Percentiles rank a stretch among this genome's conserved stretches.
These are phyloP conservation scores for Umimayanthus chanpuru DNA, from an alignment of 92 coral and sea anemone genomes.

Conservation along the genomic window DNA sequence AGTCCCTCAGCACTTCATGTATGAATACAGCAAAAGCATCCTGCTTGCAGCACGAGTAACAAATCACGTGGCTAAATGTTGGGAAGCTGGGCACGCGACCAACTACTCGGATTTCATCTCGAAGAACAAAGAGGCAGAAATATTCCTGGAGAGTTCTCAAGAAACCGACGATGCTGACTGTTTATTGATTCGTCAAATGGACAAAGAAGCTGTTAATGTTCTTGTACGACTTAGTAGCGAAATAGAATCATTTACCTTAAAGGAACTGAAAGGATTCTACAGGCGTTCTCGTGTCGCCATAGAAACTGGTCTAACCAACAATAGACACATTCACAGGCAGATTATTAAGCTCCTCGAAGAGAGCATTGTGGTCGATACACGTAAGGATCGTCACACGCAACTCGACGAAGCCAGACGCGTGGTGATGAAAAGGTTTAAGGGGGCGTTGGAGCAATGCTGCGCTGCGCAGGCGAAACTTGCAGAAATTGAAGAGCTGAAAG, in stretches of 20 bases:
- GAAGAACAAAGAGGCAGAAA: neutral
- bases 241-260: constrained; percentile 68
- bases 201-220: constrained; percentile 55
- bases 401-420: constrained; percentile 56
- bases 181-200: constrained; percentile 69
- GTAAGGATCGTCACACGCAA: constrained; percentile 35
- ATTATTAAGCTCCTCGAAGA: constrained; percentile 66
- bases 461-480: constrained; percentile 60
- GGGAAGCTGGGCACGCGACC: neutral
- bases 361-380: constrained; percentile 57
- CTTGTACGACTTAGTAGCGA: constrained; percentile 65
- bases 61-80: neutral
- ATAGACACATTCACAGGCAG: constrained; percentile 71
- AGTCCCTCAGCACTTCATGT: constrained; percentile 30
- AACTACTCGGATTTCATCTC: neutral
- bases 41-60: constrained; percentile 6
- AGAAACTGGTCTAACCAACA: constrained; percentile 81
- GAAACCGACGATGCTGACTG: constrained; percentile 47
- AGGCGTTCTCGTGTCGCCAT: constrained; percentile 82
- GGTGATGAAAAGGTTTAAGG: constrained; percentile 52
- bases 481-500: constrained; percentile 65
- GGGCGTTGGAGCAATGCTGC: constrained; percentile 58
- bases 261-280: constrained; percentile 68
- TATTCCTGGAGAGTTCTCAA: constrained; percentile 10
- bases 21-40: constrained; percentile 24